Conservation (phyloP, 2,797 vertebrate species). For the Cyclura pinguis region DNA sequence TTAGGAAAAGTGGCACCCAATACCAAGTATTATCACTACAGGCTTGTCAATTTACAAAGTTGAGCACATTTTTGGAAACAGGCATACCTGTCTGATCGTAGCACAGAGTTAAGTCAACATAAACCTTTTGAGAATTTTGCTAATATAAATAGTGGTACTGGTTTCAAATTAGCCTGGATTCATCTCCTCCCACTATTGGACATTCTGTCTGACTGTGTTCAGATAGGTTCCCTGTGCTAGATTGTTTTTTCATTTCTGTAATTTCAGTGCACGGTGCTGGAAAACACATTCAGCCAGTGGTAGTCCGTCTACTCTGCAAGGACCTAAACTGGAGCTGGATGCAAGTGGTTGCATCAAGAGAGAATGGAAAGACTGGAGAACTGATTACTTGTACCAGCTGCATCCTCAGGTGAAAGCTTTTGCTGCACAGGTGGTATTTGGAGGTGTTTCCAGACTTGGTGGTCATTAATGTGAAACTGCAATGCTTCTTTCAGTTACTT, state of each 20-base stretch:
- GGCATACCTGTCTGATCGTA: background rate
- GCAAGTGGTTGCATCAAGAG: constrained; percentile 68
- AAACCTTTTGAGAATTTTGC: background rate
- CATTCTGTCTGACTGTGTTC: background rate
- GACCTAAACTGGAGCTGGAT: constrained; percentile 83
- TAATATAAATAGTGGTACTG: background rate
- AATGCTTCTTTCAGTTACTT: background rate
- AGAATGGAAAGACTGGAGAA: constrained; percentile 57
- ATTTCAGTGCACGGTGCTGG: constrained; percentile 75
- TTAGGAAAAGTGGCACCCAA: background rate
- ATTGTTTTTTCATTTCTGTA: constrained; percentile 29
- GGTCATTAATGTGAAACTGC: background rate
- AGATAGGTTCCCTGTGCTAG: background rate
- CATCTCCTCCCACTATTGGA: background rate
- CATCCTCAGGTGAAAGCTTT: constrained; percentile 81
- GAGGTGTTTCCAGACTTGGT: background rate
- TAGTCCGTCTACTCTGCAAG: constrained; percentile 81
- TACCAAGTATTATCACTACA: background rate
- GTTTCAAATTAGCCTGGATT: background rate
- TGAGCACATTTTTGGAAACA: background rate
- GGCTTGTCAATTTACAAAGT: background rate
- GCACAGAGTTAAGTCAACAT: background rate
- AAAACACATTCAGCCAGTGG: constrained; percentile 68
- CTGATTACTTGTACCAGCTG: constrained; percentile 80
- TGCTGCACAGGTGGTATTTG: background rate